Evolutionary conservation across 2,888 invertebrate species (phyloP), one percentile per base, ranked within the genome.

Genomic region (Dexiosoma caninum): DNA sequence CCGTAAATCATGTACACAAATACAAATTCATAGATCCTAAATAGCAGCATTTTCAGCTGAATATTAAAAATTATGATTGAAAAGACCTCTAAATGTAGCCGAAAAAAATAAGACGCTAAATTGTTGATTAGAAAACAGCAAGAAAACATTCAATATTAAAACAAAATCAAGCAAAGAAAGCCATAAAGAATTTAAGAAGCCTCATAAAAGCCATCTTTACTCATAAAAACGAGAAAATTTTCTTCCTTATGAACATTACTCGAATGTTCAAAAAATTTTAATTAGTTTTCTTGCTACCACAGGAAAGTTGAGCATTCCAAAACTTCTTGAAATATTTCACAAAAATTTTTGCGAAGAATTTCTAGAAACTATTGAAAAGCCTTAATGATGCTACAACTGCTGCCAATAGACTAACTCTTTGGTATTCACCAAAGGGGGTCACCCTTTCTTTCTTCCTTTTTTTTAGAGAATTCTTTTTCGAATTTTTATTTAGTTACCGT

Each of bases 191-290:
- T 40, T 57, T 9, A 53, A 55, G n/a, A 57, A 46, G 46, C 42
- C 66, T 49, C 42, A 42, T 69, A 55, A 64, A 70, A 70, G 46
- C n/a, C 57, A 70, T 55, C 62, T 64, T n/a, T 57, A 32, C 12
- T n/a, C n/a, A n/a, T n/a, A n/a, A n/a, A n/a, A n/a, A 19, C 7
- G 19, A 62, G 21, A 76, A 76, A 64, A 77, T 23, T 62, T 77
- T 57, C 2, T 10, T 19, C 16, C 19, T 16, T 42, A 44, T 10
- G 12, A 46, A 70, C 62, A 64, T 42, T 46, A n/a, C 19, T 14
- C 35, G 0, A 30, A 7, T 46, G 57, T 21, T 35, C 59, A 21
- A 46, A 57, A 70, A 57, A 57, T 64, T 71, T 40, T 30, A 70
- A 9, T 74, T 44, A 6, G 12, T 64, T 40, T 40, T 42, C 19